A percentile compares a stretch with the other conserved stretches of the same genome.
These are phyloP conservation scores for Arenaria interpres DNA, from an alignment of 2,113 vertebrate genomes.

Conservation along the genomic window DNA sequence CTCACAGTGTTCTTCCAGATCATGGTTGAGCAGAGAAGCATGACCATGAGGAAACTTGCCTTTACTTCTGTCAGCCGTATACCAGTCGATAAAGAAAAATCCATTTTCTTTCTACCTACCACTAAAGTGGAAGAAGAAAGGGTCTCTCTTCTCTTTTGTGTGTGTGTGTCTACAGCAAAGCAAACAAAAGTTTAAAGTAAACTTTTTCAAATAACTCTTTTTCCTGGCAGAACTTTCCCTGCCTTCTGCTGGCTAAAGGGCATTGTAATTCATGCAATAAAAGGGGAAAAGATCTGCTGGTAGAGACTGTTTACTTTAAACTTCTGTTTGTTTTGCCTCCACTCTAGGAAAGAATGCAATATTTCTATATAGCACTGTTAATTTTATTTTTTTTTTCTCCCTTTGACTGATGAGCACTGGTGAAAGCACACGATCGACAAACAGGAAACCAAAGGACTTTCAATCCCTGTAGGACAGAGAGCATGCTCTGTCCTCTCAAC, in stretches of 20 bases:
- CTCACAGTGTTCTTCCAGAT: not conserved
- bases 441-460: constrained; percentile 14
- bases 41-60: constrained; percentile 9
- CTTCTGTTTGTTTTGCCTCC: constrained; percentile 62
- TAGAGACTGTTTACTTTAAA: constrained; percentile 49
- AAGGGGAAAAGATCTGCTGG: constrained; percentile 33
- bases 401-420: constrained; percentile 8
- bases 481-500: not conserved
- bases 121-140: constrained; percentile 33
- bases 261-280: constrained; percentile 51
- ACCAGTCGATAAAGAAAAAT: constrained; percentile 11
- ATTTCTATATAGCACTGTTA: constrained; percentile 30
- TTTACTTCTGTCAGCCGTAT: not conserved
- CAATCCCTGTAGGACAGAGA: not conserved
- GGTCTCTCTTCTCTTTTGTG: not conserved
- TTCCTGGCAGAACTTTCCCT: constrained; percentile 52
- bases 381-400: not conserved
- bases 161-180: not conserved
- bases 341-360: constrained; percentile 36
- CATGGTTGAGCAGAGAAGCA: not conserved
- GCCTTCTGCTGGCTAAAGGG: constrained; percentile 52
- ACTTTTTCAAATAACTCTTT: constrained; percentile 46
- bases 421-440: not conserved
- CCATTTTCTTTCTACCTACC: constrained; percentile 21
- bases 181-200: constrained; percentile 30